phyloP scores from a whole-genome alignment of 2,113 vertebrate species.

The Forbesichthys agassizii region DNA sequence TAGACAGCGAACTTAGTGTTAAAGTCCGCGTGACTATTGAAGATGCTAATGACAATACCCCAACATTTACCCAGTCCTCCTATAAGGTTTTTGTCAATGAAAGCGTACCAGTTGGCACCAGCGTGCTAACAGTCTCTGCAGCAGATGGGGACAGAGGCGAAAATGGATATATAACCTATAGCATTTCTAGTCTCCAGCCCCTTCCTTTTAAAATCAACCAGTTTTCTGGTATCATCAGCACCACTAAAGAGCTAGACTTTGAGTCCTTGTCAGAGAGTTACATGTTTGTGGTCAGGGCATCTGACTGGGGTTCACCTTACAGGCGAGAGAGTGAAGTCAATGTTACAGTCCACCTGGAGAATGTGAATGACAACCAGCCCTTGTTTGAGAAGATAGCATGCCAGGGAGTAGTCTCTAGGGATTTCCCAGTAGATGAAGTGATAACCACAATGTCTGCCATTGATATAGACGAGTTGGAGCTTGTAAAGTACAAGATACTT shows the following conservation, averaged over 20 bases:
- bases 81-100: conserved; percentile 92
- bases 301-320: conserved; percentile 97
- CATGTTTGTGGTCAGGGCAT: conserved; percentile 91
- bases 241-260: conserved; percentile 90
- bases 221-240: conserved; percentile 91
- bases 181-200: conserved; percentile 85
- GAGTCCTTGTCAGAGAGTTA: conserved; percentile 91
- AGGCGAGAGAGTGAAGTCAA: conserved; percentile 94
- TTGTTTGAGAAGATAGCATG: conserved; percentile 95
- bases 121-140: conserved; percentile 83
- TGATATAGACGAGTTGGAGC: conserved; percentile 92
- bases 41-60: conserved; percentile 92
- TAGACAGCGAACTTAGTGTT: conserved; percentile 80
- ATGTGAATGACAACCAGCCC: conserved; percentile 94
- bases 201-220: conserved; percentile 94
- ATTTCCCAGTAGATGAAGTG: conserved; percentile 87
- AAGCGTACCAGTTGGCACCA: conserved; percentile 85
- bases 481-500: conserved; percentile 96
- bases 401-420: conserved; percentile 87
- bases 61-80: conserved; percentile 82
- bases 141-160: conserved; percentile 89
- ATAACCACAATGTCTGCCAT: conserved; percentile 96
- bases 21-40: conserved; percentile 82
- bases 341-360: conserved; percentile 88
- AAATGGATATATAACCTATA: conserved; percentile 97